phyloP scores from a whole-genome alignment of 1,140 invertebrate genomes.

The Temnothorax nylanderi region DNA sequence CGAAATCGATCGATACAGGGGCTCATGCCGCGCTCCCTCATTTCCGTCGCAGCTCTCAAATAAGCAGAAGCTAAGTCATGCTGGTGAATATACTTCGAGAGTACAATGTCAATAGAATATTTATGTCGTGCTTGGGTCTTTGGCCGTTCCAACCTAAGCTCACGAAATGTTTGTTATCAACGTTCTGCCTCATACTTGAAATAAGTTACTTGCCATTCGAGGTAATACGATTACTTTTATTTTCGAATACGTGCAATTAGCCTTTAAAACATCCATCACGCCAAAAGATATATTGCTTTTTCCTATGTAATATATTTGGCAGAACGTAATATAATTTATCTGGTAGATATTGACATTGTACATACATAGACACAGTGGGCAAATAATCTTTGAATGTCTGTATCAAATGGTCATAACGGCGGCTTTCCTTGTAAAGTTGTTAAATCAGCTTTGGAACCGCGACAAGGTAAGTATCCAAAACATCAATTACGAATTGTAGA shows the following conservation, averaged over 20 bases:
- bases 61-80: neutral
- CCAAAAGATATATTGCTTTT: neutral
- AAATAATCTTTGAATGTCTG: slow-evolving; percentile 11
- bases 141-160: slow-evolving; percentile 30
- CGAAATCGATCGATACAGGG: neutral
- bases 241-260: neutral
- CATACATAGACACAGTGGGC: neutral
- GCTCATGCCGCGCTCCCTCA: neutral
- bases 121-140: slow-evolving; percentile 16
- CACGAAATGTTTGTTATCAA: neutral
- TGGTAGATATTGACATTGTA: slow-evolving; percentile 29
- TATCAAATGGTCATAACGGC: slow-evolving; percentile 9
- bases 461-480: slow-evolving; percentile 6
- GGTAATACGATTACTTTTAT: slow-evolving; percentile 15
- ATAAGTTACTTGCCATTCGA: slow-evolving; percentile 32
- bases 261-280: neutral
- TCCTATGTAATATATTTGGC: neutral
- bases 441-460: slow-evolving; percentile 12
- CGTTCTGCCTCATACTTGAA: neutral
- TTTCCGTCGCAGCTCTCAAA: neutral
- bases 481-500: neutral
- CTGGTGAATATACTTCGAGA: slow-evolving; percentile 15
- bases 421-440: slow-evolving; percentile 9
- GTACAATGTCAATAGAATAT: slow-evolving; percentile 14
- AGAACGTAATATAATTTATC: neutral